Evolutionary conservation across 2,797 vertebrate species (phyloP).

Genomic region (Xiphophorus birchmanni): DNA sequence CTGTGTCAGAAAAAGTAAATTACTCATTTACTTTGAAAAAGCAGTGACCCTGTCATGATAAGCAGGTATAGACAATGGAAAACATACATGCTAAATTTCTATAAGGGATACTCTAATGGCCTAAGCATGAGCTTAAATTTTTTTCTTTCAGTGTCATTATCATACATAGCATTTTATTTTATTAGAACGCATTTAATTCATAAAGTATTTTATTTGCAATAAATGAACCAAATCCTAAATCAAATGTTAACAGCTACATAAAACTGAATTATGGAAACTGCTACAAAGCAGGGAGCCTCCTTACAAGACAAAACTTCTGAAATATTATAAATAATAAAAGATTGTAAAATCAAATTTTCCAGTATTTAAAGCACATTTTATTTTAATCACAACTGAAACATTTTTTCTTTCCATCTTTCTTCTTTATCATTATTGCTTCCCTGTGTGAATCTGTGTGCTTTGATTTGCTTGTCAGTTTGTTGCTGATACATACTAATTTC

Average conservation of each 20-base stretch:
- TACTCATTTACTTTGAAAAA: neutral
- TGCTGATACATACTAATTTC: neutral
- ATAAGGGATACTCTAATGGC: neutral
- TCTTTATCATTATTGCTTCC: neutral
- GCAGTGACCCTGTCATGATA: neutral
- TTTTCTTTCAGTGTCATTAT: neutral
- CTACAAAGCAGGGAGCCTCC: neutral
- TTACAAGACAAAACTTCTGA: neutral
- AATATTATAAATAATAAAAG: neutral
- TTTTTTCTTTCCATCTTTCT: neutral
- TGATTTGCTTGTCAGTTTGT: neutral
- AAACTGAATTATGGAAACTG: neutral
- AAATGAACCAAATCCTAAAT: neutral
- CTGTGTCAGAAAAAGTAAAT: neutral
- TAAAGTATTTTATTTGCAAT: neutral
- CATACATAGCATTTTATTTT: neutral
- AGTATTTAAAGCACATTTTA: slow-evolving; percentile 50
- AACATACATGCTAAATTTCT: neutral
- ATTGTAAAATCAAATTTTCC: slow-evolving; percentile 32
- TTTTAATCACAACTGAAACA: neutral
- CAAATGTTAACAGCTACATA: neutral
- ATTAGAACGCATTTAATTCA: neutral
- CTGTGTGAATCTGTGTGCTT: neutral
- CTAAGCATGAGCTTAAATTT: neutral
- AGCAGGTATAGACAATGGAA: neutral